Conservation (phyloP, 2,113 vertebrate genomes). For the Pholis gunnellus region DNA sequence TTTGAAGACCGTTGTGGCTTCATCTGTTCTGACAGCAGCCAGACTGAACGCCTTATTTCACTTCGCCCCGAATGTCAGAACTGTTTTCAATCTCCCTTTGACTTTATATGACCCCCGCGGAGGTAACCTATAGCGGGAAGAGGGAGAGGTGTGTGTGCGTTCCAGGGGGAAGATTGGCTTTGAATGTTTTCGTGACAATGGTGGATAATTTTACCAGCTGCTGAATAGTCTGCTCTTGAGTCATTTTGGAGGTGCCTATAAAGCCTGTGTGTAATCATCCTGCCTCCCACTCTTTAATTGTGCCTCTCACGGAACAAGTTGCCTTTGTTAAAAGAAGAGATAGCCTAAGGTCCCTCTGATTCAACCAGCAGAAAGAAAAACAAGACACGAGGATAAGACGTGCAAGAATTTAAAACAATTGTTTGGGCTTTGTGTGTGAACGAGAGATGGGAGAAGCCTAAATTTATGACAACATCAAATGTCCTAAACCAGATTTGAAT, state of each 20-base stretch:
- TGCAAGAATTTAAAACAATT: neutral
- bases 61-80: constrained; percentile 64
- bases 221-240: constrained; percentile 77
- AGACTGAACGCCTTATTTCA: constrained; percentile 59
- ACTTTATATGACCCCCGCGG: constrained; percentile 52
- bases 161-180: constrained; percentile 34
- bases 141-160: constrained; percentile 17
- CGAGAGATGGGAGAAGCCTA: neutral
- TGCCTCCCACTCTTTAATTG: constrained; percentile 76
- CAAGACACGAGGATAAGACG: constrained; percentile 3
- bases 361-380: constrained; percentile 7
- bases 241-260: constrained; percentile 80
- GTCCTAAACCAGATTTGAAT: neutral
- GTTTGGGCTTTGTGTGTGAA: neutral
- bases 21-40: constrained; percentile 79
- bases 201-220: constrained; percentile 77
- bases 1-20: constrained; percentile 76
- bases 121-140: constrained; percentile 13
- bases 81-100: constrained; percentile 58
- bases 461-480: neutral
- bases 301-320: constrained; percentile 75
- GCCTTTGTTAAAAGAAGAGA: constrained; percentile 67
- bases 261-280: constrained; percentile 80
- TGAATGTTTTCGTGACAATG: constrained; percentile 70
- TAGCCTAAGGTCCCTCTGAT: constrained; percentile 60